Base-by-base conservation (phyloP, 2,888 invertebrate genomes). In the Eupithecia subumbrata region DNA sequence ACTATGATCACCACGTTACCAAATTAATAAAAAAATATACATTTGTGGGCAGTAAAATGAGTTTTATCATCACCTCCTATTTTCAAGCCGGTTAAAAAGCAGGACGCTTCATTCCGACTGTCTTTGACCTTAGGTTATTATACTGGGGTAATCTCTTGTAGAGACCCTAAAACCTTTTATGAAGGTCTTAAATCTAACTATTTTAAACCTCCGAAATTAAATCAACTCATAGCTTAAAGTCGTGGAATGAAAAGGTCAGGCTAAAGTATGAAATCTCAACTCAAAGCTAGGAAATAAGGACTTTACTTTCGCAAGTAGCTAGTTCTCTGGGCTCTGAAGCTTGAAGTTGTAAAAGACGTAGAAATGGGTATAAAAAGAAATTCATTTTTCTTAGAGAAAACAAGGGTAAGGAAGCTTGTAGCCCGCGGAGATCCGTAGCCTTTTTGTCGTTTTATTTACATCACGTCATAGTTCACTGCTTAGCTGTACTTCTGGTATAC, bases 151-250 rank as follows among this genome's bases (percentile, higher is more conserved):
- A 25, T 11, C 60, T 25, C 12, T 60, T 14, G 22, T 14, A 60
- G 25, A 60, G 60, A 60, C 22, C 66, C 40, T 67, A 37, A 37
- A 37, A 37, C 22, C 34, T 66, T 66, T 66, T 66, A 67, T 12
- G 66, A 67, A 18, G 66, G 40, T 40, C 34, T 37, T 67, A 67
- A 67, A 67, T 67, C 66, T 67, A 60, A 60, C 60, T 60, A 67
- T 37, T 34, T 34, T 40, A 67, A 37, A 67, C 66, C 25, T 14
- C 25, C n/a, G 11, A 67, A 66, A 67, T 67, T 67, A 67, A 67
- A 67, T 67, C 66, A n/a, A 40, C 5, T n/a, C n/a, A 66, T 37
- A 66, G n/a, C 37, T 67, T 25, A 60, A 37, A 37, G 66, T 40
- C 18, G 4, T 12, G 40, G 37, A 5, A 37, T 67, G 37, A 40